These are phyloP conservation scores for Agrotis clavis DNA, from an alignment of 2,888 invertebrate species.

Conservation along the genomic window DNA sequence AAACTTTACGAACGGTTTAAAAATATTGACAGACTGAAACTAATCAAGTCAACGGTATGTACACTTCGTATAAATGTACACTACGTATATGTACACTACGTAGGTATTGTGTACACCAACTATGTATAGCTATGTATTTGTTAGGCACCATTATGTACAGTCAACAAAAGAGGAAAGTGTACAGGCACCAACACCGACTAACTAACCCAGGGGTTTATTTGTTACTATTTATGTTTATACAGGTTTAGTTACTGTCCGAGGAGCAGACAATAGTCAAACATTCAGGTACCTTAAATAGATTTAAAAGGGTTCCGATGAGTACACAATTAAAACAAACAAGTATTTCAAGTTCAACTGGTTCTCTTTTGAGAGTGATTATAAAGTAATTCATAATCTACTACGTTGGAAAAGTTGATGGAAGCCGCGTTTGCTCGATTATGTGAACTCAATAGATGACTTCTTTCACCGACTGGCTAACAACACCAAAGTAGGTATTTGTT, in stretches of 20 bases:
- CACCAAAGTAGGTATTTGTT: not conserved
- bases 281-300: not conserved
- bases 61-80: not conserved
- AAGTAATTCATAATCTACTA: not conserved
- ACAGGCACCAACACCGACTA: not conserved
- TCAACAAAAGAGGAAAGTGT: constrained; percentile 1
- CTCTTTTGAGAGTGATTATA: not conserved
- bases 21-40: constrained; percentile 46
- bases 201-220: not conserved
- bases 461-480: not conserved
- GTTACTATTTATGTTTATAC: not conserved
- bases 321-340: too few relatives aligned
- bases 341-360: not conserved
- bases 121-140: too few relatives aligned
- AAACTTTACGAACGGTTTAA: constrained; percentile 28
- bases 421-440: not conserved
- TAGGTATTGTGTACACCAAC: too few relatives aligned
- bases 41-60: constrained; percentile 38
- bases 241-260: not conserved
- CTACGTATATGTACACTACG: too few relatives aligned
- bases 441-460: not conserved
- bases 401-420: not conserved
- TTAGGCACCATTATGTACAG: not conserved
- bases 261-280: not conserved
- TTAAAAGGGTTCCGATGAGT: not conserved